Conservation (phyloP, 2,888 invertebrate genomes). For the Sacculina carcini region DNA sequence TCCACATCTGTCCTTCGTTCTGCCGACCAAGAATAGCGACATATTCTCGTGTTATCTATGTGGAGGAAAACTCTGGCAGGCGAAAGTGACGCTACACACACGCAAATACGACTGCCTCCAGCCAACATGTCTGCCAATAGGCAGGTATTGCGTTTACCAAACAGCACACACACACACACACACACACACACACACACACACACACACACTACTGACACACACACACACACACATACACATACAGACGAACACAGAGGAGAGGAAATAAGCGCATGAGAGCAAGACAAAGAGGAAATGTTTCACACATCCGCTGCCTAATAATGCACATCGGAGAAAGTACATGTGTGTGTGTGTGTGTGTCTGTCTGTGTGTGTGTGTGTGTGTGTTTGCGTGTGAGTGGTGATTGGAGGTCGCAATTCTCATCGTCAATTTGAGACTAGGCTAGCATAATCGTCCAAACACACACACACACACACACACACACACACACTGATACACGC, state of each 20-base stretch:
- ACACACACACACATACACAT: background rate
- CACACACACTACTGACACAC: background rate
- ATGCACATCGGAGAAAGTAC: background rate
- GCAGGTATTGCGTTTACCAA: background rate
- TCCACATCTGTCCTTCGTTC: background rate
- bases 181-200: background rate
- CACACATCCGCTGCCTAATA: background rate
- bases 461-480: no score
- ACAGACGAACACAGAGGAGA: background rate
- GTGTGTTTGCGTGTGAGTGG: no score
- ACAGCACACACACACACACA: background rate
- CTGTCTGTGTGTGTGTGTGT: no score
- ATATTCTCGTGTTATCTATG: background rate
- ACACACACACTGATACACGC: no score
- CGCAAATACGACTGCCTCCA: background rate
- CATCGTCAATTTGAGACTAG: background rate
- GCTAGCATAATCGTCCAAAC: no score
- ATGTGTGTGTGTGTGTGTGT: no score
- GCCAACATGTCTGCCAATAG: background rate
- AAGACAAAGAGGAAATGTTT: background rate
- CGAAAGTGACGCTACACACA: background rate
- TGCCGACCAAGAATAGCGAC: background rate
- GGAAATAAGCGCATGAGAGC: background rate
- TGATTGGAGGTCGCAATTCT: background rate
- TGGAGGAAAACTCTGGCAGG: background rate